These are phyloP conservation scores for Paragorgia papillata DNA, from an alignment of 92 coral and sea anemone genomes.

Conservation along the genomic window DNA sequence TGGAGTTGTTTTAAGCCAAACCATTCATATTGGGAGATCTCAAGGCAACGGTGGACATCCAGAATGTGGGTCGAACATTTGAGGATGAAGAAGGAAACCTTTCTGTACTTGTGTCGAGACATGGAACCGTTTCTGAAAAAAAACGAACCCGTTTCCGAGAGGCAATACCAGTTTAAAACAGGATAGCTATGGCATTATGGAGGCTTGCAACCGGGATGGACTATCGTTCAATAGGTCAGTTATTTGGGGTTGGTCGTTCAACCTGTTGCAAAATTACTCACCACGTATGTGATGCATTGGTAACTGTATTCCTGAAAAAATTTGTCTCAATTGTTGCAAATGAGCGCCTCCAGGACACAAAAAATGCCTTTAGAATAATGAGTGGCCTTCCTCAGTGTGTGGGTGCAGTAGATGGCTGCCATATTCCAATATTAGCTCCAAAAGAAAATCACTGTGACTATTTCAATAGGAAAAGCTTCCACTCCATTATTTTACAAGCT, in stretches of 20 bases:
- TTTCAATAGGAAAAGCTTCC: constrained; percentile 5
- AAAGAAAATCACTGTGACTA: constrained; percentile 26
- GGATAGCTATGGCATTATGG: constrained; percentile 23
- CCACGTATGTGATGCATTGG: constrained; percentile 19
- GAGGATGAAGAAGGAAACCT: constrained; percentile 30
- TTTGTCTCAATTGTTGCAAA: constrained; percentile 19
- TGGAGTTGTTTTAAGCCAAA: constrained; percentile 33
- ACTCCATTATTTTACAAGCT: constrained; percentile 20
- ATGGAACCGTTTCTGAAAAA: constrained; percentile 4
- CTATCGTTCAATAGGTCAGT: constrained; percentile 29
- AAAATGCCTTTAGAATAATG: constrained; percentile 14
- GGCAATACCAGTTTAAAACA: constrained; percentile 21
- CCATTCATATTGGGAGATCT: constrained; percentile 15
- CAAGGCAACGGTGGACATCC: constrained; percentile 24
- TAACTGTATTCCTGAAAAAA: neutral
- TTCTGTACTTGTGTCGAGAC: constrained; percentile 18
- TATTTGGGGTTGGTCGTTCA: constrained; percentile 21
- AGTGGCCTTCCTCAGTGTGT: constrained; percentile 36
- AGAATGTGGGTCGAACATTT: constrained; percentile 16
- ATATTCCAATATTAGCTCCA: constrained; percentile 26
- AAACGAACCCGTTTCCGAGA: constrained; percentile 9
- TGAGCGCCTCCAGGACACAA: constrained; percentile 12
- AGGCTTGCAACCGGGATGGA: constrained; percentile 15
- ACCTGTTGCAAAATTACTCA: constrained; percentile 28
- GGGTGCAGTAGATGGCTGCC: constrained; percentile 37